phyloP scores from a whole-genome alignment of 2,113 vertebrate genomes.

The Alouatta palliata region DNA sequence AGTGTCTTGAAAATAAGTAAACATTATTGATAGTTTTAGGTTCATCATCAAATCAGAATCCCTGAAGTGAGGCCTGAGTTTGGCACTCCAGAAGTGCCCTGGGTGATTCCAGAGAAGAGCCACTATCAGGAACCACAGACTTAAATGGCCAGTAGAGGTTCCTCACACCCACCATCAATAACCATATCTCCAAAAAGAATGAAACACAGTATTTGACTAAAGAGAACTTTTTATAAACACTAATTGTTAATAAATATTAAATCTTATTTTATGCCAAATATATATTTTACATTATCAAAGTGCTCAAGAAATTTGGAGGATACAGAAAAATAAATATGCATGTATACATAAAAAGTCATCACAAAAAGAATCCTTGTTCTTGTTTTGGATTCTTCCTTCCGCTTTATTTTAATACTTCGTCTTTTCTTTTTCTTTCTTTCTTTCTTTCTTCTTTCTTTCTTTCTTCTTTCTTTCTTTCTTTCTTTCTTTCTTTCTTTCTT shows the following conservation, averaged over 20 bases:
- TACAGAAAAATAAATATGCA: not conserved
- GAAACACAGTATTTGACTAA: not conserved
- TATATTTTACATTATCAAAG: not conserved
- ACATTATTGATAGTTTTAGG: not conserved
- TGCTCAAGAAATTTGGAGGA: not conserved
- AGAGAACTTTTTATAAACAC: not conserved
- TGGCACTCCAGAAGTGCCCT: not conserved
- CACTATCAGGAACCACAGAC: not conserved
- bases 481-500: too few species aligned
- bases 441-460: too few species aligned
- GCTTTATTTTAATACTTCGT: not conserved
- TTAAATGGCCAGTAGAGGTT: not conserved
- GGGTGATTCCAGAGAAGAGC: not conserved
- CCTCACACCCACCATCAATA: not conserved
- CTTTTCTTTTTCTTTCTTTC: not conserved
- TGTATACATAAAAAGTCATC: not conserved
- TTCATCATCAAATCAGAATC: constrained; percentile 39
- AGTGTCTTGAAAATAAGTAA: constrained; percentile 10
- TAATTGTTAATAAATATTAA: not conserved
- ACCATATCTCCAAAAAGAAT: not conserved
- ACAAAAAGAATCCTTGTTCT: not conserved
- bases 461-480: too few species aligned
- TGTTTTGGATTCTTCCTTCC: not conserved
- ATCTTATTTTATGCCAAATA: not conserved
- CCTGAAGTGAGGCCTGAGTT: not conserved